Base-by-base conservation (phyloP, 2,888 invertebrate species). In the Nowickia ferox region DNA sequence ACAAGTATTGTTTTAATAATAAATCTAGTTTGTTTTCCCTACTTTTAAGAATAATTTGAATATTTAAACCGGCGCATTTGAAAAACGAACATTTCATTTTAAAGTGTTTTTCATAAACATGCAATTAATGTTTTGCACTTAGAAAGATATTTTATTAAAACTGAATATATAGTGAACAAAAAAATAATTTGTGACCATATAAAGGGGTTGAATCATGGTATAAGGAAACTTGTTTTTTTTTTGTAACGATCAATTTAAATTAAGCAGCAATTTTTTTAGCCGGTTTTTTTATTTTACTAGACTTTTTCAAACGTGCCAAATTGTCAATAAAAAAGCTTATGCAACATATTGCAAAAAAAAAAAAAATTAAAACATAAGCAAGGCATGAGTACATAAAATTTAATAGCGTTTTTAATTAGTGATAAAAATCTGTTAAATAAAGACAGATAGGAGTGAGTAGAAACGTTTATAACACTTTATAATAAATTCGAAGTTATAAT, bases 91-190 rank as follows among this genome's bases (percentile, higher is more conserved):
- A 46, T 68, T 81, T 68, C 63, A 74, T 81, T 30, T 22, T 81
- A 75, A 75, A 81, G 42, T 51, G 42, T 38, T 75, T 80, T 69
- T 69, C 53, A 53, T 68, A 69, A 76, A 53, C 75, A 69, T 69
- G 75, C 69, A 82, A 76, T 76, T 81, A 68, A 59, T 53, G n/a
- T 44, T 68, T 53, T 81, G 59, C 68, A 75, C 44, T 63, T 79
- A 46, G 17, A 68, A 46, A 57, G 22, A 53, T 71, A 66, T 17
- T 63, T 65, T 48, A 46, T 48, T 38, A 61, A 68, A 75, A 53
- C 44, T 75, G 1, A 78, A 79, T 63, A 63, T n/a, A n/a, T n/a
- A n/a, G n/a, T n/a, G n/a, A n/a, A n/a, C n/a, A n/a, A n/a, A n/a
- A n/a, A n/a, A n/a, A n/a, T n/a, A n/a, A n/a, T n/a, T n/a, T n/a